Percentiles rank a stretch among this genome's conserved stretches.
These are phyloP conservation scores for Chamaetylas fuelleborni DNA, from an alignment of 2,113 vertebrate genomes.

Conservation along the genomic window DNA sequence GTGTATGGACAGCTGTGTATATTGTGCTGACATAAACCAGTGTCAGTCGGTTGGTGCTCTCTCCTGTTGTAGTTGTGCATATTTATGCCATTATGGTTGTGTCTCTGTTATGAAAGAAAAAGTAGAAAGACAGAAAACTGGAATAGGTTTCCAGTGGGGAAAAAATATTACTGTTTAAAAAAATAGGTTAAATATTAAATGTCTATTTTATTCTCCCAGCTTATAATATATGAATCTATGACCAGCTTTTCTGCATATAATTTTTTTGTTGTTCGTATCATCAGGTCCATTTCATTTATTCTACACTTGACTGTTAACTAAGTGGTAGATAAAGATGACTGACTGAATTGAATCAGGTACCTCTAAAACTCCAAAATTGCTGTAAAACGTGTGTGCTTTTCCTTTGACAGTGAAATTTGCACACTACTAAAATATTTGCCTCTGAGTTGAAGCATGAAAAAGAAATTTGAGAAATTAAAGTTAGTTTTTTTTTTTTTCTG, in stretches of 20 bases:
- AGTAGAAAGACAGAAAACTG: background rate
- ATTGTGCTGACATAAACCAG: background rate
- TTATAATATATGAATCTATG: background rate
- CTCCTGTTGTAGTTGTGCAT: background rate
- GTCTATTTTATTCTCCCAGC: background rate
- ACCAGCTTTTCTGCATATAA: background rate
- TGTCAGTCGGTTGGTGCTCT: fast-evolving
- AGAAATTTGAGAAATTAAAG: background rate
- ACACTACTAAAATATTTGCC: background rate
- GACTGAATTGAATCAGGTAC: background rate
- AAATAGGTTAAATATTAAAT: background rate
- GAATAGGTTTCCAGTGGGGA: background rate
- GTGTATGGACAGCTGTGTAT: background rate
- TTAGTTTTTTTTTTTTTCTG: background rate
- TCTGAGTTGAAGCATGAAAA: background rate
- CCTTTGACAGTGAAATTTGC: background rate
- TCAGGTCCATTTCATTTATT: background rate
- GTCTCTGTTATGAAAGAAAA: background rate
- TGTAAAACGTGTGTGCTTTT: background rate
- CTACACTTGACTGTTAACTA: background rate
- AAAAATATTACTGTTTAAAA: background rate
- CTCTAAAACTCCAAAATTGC: background rate
- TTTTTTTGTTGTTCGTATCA: background rate
- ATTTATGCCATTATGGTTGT: background rate
- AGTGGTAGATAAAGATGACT: background rate